phyloP scores from a whole-genome alignment of 1,140 invertebrate species.

The Heliconius hewitsoni region DNA sequence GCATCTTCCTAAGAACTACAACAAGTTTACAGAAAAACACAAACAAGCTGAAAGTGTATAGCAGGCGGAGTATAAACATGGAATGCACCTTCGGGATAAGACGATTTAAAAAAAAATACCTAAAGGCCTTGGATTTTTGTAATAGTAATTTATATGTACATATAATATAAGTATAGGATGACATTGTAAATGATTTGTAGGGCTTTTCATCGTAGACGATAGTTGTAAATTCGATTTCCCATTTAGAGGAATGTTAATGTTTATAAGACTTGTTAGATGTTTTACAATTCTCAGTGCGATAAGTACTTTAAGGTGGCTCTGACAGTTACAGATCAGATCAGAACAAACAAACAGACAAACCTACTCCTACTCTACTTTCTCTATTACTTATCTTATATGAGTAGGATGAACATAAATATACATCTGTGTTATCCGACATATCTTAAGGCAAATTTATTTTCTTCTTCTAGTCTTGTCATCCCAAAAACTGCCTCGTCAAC shows the following conservation, averaged over 20 bases:
- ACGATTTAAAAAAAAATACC: background rate
- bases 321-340: too few species aligned
- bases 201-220: too few species aligned
- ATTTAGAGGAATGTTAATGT: too few species aligned
- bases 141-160: background rate
- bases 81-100: constrained; percentile 4
- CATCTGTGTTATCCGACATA: background rate
- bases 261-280: too few species aligned
- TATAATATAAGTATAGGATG: background rate
- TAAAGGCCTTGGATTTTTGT: background rate
- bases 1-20: constrained; percentile 5
- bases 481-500: constrained; percentile 38
- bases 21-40: constrained; percentile 12
- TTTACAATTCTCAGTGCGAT: too few species aligned
- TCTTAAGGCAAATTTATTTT: background rate
- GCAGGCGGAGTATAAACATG: background rate
- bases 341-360: too few species aligned
- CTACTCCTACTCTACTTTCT: too few species aligned
- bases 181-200: background rate
- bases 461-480: constrained; percentile 16
- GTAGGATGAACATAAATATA: background rate
- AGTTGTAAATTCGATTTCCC: too few species aligned
- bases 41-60: background rate
- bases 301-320: too few species aligned
- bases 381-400: background rate